Percentiles rank a stretch among this genome's conserved stretches.
These are phyloP conservation scores for Oreohelix idahoensis DNA, from an alignment of 1,140 invertebrate species.

Conservation along the genomic window DNA sequence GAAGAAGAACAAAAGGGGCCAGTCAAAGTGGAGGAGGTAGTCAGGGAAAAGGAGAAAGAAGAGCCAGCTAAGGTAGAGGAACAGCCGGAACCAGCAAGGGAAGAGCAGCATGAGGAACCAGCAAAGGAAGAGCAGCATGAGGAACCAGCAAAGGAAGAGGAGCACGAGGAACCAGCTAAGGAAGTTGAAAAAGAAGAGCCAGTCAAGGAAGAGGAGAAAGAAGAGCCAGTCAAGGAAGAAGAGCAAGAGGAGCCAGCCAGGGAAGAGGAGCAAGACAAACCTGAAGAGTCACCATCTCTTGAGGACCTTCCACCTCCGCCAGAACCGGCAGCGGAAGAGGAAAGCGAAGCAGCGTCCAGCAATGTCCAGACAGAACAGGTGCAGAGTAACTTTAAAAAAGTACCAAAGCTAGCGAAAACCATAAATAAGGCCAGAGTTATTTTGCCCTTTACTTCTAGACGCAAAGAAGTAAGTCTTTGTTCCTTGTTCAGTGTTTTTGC, in stretches of 20 bases:
- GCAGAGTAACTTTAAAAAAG: background rate
- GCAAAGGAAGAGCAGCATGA: background rate
- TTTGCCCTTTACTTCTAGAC: constrained; percentile 9
- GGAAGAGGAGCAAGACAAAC: constrained; percentile 7
- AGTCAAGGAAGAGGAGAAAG: background rate
- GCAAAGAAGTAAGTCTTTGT: constrained; percentile 6
- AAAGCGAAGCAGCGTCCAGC: background rate
- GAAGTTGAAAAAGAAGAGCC: constrained; percentile 18
- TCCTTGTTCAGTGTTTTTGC: constrained; percentile 1
- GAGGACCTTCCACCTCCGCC: constrained; percentile 6
- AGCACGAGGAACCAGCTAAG: background rate
- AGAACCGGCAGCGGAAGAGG: constrained; percentile 28
- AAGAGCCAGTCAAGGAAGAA: constrained; percentile 1
- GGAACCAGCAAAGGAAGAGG: background rate
- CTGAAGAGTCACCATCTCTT: background rate
- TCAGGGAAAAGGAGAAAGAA: background rate
- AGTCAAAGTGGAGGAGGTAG: background rate
- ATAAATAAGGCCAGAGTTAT: constrained; percentile 34
- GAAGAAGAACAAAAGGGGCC: background rate
- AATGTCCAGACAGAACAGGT: constrained; percentile 1
- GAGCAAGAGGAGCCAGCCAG: background rate
- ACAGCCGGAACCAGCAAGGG: background rate
- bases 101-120: background rate
- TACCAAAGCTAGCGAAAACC: constrained; percentile 24
- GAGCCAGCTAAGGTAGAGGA: background rate